Base-by-base conservation (phyloP, 2,797 vertebrate species). In the Sternotherus odoratus region DNA sequence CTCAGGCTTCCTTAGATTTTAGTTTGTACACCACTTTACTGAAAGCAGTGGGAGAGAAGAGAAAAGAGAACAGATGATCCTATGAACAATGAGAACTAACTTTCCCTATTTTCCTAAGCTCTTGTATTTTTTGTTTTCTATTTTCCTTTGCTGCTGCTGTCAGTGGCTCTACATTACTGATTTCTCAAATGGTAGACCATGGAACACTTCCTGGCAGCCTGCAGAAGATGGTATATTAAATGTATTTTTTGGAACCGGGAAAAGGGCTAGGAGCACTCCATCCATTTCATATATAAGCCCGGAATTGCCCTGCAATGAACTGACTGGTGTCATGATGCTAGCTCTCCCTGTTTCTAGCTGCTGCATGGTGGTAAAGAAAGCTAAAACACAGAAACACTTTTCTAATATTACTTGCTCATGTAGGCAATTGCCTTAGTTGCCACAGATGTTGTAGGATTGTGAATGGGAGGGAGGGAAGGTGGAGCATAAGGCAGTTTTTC, bases 211-310 rank as follows among this genome's bases (percentile, higher is more conserved):
- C 50, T 88, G 63, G n/a, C 51, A 94, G 21, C 13, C 46, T 60
- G 2, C 77, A 54, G 84, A 94, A 86, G 46, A 72, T 9, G 19
- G 15, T 5, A 33, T 21, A 69, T 30, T 8, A 39, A 86, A 82
- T 49, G 17, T 72, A 19, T 26, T 82, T 78, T 30, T 54, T 95
- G 50, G 72, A 1, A 12, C 49, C 8, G 74, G 77, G 48, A 81
- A 15, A 54, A 50, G 56, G 19, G 69, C 60, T 80, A 86, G 7
- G 66, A 77, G 8, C 93, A 28, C 83, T 94, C 54, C 66, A 89
- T 82, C 69, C 50, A 1, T n/a, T 92, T 30, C 30, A 54, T 51
- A 63, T 2, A 0, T 88, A 77, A 93, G 1, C 12, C 13, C 72
- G 75, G 26, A 63, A 54, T n/a, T 93, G 56, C 1, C 3, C 0